Conservation (phyloP, 2,797 vertebrate species). For the Platalea minor region DNA sequence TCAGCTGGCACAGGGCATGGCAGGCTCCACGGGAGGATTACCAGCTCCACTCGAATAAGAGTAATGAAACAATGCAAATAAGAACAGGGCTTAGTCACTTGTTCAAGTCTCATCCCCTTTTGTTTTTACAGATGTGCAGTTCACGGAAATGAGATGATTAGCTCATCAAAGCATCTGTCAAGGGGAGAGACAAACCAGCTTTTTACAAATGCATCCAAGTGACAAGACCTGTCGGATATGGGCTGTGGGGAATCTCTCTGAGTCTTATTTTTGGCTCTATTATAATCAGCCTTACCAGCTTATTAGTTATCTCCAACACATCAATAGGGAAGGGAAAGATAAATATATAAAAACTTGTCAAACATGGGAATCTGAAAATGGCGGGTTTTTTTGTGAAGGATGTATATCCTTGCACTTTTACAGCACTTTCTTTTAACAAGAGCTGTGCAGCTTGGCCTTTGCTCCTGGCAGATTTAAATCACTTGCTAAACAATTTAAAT, state of each 20-base stretch:
- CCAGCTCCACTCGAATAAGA: not conserved
- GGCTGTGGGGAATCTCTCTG: constrained; percentile 38
- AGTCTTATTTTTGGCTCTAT: constrained; percentile 45
- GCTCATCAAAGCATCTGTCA: constrained; percentile 67
- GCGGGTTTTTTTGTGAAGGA: not conserved
- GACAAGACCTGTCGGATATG: constrained; percentile 45
- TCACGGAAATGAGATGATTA: constrained; percentile 62
- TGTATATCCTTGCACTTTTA: not conserved
- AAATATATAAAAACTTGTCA: constrained; percentile 8
- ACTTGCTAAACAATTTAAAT: not conserved
- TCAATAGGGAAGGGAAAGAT: not conserved
- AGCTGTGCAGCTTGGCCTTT: not conserved
- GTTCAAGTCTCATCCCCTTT: constrained; percentile 18
- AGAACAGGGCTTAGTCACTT: constrained; percentile 51
- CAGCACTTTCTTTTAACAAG: not conserved
- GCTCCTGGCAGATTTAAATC: not conserved
- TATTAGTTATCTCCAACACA: constrained; percentile 25
- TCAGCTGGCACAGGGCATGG: not conserved
- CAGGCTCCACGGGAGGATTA: not conserved
- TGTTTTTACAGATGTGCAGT: constrained; percentile 66
- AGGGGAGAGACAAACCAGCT: constrained; percentile 54
- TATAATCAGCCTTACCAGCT: constrained; percentile 30
- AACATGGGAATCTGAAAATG: not conserved
- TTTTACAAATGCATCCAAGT: constrained; percentile 44
- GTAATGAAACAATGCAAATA: constrained; percentile 12